These are phyloP conservation scores for Noctua janthe DNA, from an alignment of 2,888 invertebrate genomes.

Conservation along the genomic window DNA sequence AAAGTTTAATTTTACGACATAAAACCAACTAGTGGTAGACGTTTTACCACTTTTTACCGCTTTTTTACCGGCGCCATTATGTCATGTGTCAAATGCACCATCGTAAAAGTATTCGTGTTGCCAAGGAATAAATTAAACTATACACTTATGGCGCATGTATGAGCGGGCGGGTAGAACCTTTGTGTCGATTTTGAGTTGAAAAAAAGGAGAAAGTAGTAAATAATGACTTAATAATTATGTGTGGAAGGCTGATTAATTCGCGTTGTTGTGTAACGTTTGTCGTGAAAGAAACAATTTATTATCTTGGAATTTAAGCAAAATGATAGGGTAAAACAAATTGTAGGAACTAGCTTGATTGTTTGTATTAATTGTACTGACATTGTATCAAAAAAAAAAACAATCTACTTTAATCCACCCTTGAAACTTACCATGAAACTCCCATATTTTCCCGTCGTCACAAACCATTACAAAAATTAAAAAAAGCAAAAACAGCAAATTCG, in stretches of 20 bases:
- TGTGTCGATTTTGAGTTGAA: constrained; percentile 37
- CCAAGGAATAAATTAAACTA: constrained; percentile 76
- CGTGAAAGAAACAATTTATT: constrained; percentile 10
- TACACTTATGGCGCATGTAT: constrained; percentile 43
- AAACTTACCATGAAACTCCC: constrained; percentile 13
- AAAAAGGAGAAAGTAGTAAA: constrained; percentile 35
- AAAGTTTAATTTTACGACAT: constrained; percentile 55
- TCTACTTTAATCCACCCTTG: neutral
- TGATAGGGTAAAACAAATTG: constrained; percentile 2
- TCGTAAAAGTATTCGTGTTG: constrained; percentile 77
- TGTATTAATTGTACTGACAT: neutral
- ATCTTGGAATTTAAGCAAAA: constrained; percentile 5
- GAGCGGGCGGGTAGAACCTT: constrained; percentile 4
- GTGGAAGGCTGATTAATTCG: constrained; percentile 30
- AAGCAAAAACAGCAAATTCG: constrained; percentile 52
- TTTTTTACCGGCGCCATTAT: constrained; percentile 70
- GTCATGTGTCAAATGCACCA: constrained; percentile 79
- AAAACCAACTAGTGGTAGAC: constrained; percentile 62
- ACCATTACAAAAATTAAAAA: constrained; percentile 62
- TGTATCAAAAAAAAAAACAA: neutral
- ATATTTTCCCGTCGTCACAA: constrained; percentile 29
- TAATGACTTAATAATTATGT: constrained; percentile 40
- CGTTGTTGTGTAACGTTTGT: constrained; percentile 8
- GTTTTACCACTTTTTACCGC: constrained; percentile 60
- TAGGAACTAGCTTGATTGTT: neutral